phyloP scores from a whole-genome alignment of 2,113 vertebrate genomes.

The Hemiprocne comata region DNA sequence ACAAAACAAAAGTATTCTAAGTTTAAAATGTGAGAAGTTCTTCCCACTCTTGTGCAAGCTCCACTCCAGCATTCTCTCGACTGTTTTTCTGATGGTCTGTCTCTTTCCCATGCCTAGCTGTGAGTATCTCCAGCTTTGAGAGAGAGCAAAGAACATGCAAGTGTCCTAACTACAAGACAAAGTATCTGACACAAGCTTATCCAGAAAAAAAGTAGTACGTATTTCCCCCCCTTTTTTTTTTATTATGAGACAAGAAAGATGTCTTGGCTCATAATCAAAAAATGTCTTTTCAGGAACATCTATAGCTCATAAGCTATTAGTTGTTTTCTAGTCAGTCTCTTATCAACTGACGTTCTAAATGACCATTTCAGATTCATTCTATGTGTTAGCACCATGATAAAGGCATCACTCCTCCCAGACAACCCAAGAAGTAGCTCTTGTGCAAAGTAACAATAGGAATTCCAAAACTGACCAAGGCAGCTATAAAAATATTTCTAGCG shows the following conservation, averaged over 20 bases:
- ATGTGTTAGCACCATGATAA: neutral
- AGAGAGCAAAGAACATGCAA: neutral
- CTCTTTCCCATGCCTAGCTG: neutral
- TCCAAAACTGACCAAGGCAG: neutral
- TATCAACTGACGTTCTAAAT: neutral
- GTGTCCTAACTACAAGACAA: neutral
- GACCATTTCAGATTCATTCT: neutral
- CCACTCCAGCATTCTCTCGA: neutral
- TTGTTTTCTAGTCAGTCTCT: neutral
- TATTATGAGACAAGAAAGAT: neutral
- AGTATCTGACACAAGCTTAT: neutral
- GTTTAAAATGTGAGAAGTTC: neutral
- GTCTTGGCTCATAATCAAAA: neutral
- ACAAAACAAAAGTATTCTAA: neutral
- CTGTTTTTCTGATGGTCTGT: neutral
- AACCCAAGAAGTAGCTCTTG: neutral
- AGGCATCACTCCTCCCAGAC: neutral
- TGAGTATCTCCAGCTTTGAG: neutral
- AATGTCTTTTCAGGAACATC: neutral
- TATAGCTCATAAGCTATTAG: neutral
- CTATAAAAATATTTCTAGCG: conserved; percentile 11
- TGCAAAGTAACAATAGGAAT: neutral
- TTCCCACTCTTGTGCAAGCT: neutral
- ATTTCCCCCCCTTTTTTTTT: neutral
- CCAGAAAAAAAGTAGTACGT: neutral